Percentiles rank a stretch among this genome's conserved stretches.
These are phyloP conservation scores for Callocephalon fimbriatum DNA, from an alignment of 2,113 vertebrate species.

Conservation along the genomic window DNA sequence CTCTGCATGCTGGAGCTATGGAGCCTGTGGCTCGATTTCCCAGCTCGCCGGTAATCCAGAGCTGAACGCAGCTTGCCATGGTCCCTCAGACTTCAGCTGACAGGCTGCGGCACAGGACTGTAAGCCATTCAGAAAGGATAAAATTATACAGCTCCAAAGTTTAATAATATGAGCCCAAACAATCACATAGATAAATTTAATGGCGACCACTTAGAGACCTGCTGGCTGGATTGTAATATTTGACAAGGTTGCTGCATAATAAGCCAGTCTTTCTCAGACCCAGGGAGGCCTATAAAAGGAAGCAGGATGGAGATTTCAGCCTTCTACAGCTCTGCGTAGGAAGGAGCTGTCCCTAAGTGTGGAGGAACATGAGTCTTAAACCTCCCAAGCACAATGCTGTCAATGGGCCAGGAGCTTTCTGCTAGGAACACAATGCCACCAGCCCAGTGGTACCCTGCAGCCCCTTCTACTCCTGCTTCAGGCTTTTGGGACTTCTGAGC, in stretches of 20 bases:
- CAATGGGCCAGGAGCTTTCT: not conserved
- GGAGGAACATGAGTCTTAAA: not conserved
- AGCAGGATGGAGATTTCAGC: not conserved
- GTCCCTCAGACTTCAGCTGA: not conserved
- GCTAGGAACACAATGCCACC: fast-evolving
- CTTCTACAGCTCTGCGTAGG: not conserved
- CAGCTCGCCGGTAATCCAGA: not conserved
- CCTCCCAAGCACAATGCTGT: not conserved
- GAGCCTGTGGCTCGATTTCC: fast-evolving
- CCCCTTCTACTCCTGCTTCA: not conserved
- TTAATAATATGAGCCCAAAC: not conserved
- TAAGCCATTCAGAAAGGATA: not conserved
- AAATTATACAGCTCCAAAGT: not conserved
- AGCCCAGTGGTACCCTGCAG: not conserved
- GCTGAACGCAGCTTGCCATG: fast-evolving
- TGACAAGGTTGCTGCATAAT: not conserved
- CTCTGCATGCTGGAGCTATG: fast-evolving
- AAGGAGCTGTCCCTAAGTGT: not conserved
- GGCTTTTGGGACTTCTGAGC: not conserved
- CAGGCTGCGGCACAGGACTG: not conserved
- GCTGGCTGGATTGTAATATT: not conserved
- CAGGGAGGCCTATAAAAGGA: not conserved
- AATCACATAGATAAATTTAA: not conserved
- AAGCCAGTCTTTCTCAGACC: not conserved
- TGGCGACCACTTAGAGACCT: not conserved